Percentiles rank a stretch among this genome's conserved stretches.
Conservation (phyloP, 2,113 vertebrate genomes). For the Bathybates hornii region DNA sequence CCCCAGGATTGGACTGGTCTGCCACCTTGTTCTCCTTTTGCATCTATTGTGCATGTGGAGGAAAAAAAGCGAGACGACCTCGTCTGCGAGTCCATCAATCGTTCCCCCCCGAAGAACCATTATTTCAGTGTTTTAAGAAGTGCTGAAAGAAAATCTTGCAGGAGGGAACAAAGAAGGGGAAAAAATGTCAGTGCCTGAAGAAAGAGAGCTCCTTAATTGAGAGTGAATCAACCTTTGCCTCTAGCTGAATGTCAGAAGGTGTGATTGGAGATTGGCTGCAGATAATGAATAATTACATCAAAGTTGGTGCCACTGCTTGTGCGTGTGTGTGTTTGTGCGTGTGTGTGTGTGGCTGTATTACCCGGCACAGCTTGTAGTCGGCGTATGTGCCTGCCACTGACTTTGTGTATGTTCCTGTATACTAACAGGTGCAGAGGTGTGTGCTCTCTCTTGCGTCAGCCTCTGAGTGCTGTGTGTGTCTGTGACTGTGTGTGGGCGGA, state of each 20-base stretch:
- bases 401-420: background rate
- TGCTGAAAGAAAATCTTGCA: background rate
- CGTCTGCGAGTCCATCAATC: conserved; percentile 12
- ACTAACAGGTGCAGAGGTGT: conserved; percentile 23
- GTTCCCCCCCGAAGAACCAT: background rate
- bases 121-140: conserved; percentile 36
- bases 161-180: conserved; percentile 2
- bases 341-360: background rate
- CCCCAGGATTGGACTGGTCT: background rate
- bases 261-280: conserved; percentile 59
- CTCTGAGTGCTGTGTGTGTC: background rate
- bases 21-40: background rate
- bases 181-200: conserved; percentile 36
- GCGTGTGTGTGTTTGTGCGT: background rate
- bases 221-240: conserved; percentile 55
- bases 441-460: conserved; percentile 23
- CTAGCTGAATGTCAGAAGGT: conserved; percentile 60
- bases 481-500: background rate
- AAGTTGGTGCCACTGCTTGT: background rate
- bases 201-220: conserved; percentile 58
- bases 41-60: background rate
- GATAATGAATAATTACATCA: conserved; percentile 65
- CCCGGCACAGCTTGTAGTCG: too few species aligned
- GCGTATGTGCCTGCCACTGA: background rate
- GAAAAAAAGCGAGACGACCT: background rate